Evolutionary conservation across 2,113 vertebrate genomes (phyloP).

Genomic region (rat (Rattus norvegicus)): GRCr8 NC_086023.1:54979001-54979500

Average conservation of each 20-base stretch:
- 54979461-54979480: neutral
- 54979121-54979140: neutral
- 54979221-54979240: neutral
- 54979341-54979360: neutral
- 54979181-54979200: neutral
- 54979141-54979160: neutral
- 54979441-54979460: neutral
- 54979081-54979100: neutral
- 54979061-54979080: constrained; percentile 25
- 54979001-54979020: neutral
- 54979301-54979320: neutral
- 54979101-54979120: neutral
- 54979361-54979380: neutral
- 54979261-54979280: neutral
- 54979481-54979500: neutral
- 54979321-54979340: neutral
- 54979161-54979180: neutral
- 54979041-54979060: neutral
- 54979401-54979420: neutral
- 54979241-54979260: neutral
- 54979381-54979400: neutral
- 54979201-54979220: neutral
- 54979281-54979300: neutral
- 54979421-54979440: neutral
- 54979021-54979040: neutral